These are phyloP conservation scores for Notarius quadriscutis DNA, from an alignment of 2,113 vertebrate genomes.

Conservation along the genomic window DNA sequence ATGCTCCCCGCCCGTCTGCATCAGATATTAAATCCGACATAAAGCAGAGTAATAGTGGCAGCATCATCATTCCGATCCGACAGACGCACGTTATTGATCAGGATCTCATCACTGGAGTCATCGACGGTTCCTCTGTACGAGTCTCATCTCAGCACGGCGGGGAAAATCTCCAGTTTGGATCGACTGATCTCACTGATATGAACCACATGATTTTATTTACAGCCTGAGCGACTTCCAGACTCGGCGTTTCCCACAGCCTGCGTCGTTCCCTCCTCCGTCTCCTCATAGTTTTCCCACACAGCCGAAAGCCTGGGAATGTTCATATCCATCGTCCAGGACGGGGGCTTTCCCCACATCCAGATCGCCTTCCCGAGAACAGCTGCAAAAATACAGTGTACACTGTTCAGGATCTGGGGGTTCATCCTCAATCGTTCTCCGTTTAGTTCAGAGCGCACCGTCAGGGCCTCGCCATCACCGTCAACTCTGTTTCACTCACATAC, in stretches of 20 bases:
- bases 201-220: conserved; percentile 41
- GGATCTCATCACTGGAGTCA: conserved; percentile 7
- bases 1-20: not conserved
- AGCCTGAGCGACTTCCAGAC: conserved; percentile 33
- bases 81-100: conserved; percentile 9
- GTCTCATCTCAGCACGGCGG: not conserved
- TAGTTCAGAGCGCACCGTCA: not conserved
- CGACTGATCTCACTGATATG: conserved; percentile 5
- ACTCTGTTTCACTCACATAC: not conserved
- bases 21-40: not conserved
- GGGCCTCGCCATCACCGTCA: too few species aligned
- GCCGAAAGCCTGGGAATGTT: conserved; percentile 43
- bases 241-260: conserved; percentile 40
- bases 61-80: conserved; percentile 7
- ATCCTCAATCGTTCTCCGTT: not conserved
- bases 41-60: not conserved
- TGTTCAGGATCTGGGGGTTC: not conserved
- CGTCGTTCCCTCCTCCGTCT: conserved; percentile 6
- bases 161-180: conserved; percentile 1
- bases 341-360: conserved; percentile 18
- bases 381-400: not conserved
- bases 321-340: not conserved
- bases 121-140: not conserved
- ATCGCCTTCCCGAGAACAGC: conserved; percentile 16
- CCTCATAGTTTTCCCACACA: conserved; percentile 31